Percentiles rank a stretch among this genome's conserved stretches.
Conservation (phyloP, 2,113 vertebrate genomes). For the Spilogale gracilis region DNA sequence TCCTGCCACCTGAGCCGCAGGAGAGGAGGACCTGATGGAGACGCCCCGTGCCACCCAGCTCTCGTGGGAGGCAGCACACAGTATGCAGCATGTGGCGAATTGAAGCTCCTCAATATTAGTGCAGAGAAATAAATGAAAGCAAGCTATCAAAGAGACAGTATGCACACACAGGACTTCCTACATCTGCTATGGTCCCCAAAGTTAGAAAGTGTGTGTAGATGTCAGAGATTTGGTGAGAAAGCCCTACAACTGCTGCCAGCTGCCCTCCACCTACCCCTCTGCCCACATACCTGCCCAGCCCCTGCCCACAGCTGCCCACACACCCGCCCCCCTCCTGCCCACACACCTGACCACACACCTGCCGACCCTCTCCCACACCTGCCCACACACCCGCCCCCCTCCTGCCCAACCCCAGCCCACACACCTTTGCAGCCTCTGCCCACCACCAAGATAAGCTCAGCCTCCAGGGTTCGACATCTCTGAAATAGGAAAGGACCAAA, state of each 20-base stretch:
- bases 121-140: rapidly evolving
- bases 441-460: neutral
- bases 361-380: too few species aligned
- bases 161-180: neutral
- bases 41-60: neutral
- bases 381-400: rapidly evolving
- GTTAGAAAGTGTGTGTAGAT: too few species aligned
- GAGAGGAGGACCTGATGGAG: neutral
- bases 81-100: rapidly evolving
- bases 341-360: too few species aligned
- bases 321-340: too few species aligned
- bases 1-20: neutral
- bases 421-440: too few species aligned
- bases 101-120: rapidly evolving
- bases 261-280: too few species aligned
- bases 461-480: neutral
- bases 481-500: neutral
- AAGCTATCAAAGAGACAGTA: rapidly evolving
- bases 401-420: neutral
- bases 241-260: rapidly evolving
- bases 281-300: too few species aligned
- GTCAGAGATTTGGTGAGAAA: neutral
- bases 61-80: neutral
- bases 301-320: too few species aligned
- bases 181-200: rapidly evolving